Base-by-base conservation (phyloP, 2,888 invertebrate species). In the Sarcophaga variegata region DNA sequence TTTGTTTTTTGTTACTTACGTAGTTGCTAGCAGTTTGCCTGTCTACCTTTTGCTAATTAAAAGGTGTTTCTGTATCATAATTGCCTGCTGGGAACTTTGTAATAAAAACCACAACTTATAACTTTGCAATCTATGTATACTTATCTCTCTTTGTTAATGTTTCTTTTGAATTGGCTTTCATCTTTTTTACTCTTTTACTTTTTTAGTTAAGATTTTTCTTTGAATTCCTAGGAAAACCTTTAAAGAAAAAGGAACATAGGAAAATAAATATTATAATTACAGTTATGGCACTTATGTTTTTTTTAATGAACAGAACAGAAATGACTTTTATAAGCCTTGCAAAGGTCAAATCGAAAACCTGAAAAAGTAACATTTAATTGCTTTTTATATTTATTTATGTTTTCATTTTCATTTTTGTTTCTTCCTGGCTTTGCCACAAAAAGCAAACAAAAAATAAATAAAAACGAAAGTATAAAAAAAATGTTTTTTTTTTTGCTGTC, bases 31-130 rank as follows among this genome's bases (percentile, higher is more conserved):
- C 14, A 3, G 2, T 49, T 69, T 20, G 5, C 22, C 22, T 11
- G 20, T 10, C 37, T 37, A 54, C 54, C 54, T 54, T 54, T 54
- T 17, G 25, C 25, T 54, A 27, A 71, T 25, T 71, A 71, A 25
- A 25, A 54, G 3, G 25, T 70, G 27, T 59, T 71, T 71, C 14
- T 12, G 22, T 20, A 22, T 69, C 47, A 49, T 69, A 69, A 69
- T 69, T 47, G 47, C 11, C 47, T 69, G 12, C 2, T 11, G 47
- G 4, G 54, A 12, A 54, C 17, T 14, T 54, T 54, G 17, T 5
- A 4, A 54, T 54, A 54, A 54, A 54, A 54, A 54, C 17, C 54
- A 54, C 54, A 54, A 54, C 54, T 54, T 54, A 54, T 5, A 54
- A 54, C 17, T 54, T 54, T 54, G 5, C 54, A 54, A 14, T 54